Percentiles rank a stretch among this genome's conserved stretches.
phyloP scores from a whole-genome alignment of 1,140 invertebrate genomes.

The Drosophila persimilis region DNA sequence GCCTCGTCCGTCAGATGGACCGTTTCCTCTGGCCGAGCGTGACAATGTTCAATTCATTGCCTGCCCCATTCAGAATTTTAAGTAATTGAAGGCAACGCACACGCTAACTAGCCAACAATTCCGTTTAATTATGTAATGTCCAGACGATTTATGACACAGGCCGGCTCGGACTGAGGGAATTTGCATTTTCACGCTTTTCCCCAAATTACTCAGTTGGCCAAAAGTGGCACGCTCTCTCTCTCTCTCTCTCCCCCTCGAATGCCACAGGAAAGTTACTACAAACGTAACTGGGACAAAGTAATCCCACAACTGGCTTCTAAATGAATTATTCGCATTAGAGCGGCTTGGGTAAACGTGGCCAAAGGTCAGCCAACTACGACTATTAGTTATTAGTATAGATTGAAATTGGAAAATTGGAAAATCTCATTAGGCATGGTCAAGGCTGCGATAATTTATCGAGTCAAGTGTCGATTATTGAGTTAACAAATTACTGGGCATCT shows the following conservation, averaged over 20 bases:
- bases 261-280: too few species aligned
- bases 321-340: too few species aligned
- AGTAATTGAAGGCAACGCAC: slow-evolving; percentile 72
- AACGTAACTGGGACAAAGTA: neutral
- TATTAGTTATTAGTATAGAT: too few species aligned
- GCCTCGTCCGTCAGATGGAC: slow-evolving; percentile 17
- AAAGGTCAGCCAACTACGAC: too few species aligned
- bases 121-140: slow-evolving; percentile 75
- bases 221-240: slow-evolving; percentile 1
- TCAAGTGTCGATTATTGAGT: too few species aligned
- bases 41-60: slow-evolving; percentile 77
- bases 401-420: too few species aligned
- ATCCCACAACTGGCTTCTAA: neutral
- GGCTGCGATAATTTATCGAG: too few species aligned
- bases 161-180: slow-evolving; percentile 30
- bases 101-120: slow-evolving; percentile 64
- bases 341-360: too few species aligned
- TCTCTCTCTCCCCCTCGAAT: too few species aligned
- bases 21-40: slow-evolving; percentile 68
- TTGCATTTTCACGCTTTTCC: slow-evolving; percentile 73
- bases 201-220: slow-evolving; percentile 43
- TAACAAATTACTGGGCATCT: too few species aligned
- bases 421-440: too few species aligned
- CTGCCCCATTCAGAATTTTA: slow-evolving; percentile 75
- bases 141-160: slow-evolving; percentile 61